phyloP scores from a whole-genome alignment of 2,888 invertebrate genomes.

The Pristionchus entomophagus region DNA sequence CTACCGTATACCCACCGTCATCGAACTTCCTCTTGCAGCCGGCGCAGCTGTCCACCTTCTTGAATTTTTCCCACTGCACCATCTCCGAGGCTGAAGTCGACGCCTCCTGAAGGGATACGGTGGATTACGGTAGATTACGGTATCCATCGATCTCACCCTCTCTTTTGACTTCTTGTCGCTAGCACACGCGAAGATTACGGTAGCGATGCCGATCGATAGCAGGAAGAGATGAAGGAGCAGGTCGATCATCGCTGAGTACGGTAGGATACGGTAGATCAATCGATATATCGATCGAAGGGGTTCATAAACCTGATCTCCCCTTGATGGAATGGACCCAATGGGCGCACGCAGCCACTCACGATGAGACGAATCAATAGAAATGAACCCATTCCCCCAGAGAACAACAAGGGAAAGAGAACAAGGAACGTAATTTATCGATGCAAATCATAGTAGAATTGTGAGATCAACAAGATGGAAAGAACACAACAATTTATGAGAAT shows the following conservation, averaged over 20 bases:
- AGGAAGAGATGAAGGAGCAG: background rate
- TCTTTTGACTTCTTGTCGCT: background rate
- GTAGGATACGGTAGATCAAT: background rate
- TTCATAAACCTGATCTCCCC: background rate
- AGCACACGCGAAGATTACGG: background rate
- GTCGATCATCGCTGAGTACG: background rate
- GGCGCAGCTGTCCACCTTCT: background rate
- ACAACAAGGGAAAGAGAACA: too few species aligned
- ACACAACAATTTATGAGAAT: too few species aligned
- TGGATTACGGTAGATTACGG: background rate
- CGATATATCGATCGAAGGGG: background rate
- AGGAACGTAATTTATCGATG: too few species aligned
- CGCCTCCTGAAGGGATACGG: background rate
- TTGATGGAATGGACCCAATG: background rate
- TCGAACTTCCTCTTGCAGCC: slow-evolving; percentile 18
- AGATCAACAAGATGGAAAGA: too few species aligned
- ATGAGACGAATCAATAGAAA: background rate
- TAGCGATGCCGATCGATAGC: background rate
- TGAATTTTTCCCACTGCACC: background rate
- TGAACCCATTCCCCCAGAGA: background rate
- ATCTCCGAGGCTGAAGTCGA: background rate
- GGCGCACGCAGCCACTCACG: background rate
- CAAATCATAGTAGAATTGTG: too few species aligned
- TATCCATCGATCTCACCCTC: background rate
- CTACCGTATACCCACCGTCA: background rate